These are phyloP conservation scores for Crypturellus undulatus DNA, from an alignment of 2,113 vertebrate genomes.

Conservation along the genomic window DNA sequence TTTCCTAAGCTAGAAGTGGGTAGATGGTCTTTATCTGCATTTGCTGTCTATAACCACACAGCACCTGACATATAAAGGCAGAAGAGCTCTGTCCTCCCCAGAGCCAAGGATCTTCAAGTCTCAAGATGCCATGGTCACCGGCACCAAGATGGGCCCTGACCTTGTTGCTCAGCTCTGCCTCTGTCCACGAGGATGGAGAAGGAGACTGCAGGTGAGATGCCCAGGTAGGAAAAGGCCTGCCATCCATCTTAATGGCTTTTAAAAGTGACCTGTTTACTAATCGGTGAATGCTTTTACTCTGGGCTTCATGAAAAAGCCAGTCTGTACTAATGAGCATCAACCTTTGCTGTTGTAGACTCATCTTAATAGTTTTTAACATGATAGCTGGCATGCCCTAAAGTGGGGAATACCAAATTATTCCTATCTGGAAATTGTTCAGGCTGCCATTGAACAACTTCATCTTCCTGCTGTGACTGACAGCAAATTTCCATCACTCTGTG, in stretches of 20 bases:
- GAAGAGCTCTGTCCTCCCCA: not conserved
- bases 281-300: not conserved
- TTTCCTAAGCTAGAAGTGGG: not conserved
- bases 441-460: not conserved
- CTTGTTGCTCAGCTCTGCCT: not conserved
- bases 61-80: not conserved
- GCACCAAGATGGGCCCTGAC: not conserved
- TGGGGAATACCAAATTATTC: not conserved
- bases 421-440: conserved; percentile 13
- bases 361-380: not conserved
- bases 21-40: not conserved
- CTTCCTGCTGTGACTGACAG: not conserved
- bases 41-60: not conserved
- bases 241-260: not conserved
- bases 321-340: not conserved
- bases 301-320: not conserved
- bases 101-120: not conserved
- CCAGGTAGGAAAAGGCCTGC: not conserved
- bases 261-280: not conserved
- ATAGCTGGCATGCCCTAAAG: not conserved
- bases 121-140: not conserved
- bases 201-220: not conserved
- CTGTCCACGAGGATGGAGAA: fast-evolving
- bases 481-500: not conserved
- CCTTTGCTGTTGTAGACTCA: not conserved